These are phyloP conservation scores for Apis florea DNA, from an alignment of 1,140 invertebrate species.

Conservation along the genomic window DNA sequence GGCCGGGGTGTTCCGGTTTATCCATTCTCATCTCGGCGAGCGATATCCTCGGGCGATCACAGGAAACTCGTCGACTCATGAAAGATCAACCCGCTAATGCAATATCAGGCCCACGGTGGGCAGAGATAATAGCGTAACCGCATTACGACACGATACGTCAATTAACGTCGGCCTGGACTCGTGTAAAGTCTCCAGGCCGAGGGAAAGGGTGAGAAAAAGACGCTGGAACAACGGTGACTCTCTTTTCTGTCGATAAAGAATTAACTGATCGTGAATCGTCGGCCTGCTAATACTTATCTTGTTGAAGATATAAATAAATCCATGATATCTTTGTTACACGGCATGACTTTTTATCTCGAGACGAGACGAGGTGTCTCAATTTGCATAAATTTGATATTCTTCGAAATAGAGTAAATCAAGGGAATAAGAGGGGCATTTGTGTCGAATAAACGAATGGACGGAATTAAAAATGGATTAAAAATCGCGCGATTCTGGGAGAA, in stretches of 20 bases:
- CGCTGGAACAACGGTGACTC: constrained; percentile 20
- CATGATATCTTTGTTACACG: too few relatives aligned
- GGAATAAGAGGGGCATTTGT: too few relatives aligned
- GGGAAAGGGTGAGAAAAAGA: not conserved
- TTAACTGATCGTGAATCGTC: constrained; percentile 41
- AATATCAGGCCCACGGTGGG: constrained; percentile 62
- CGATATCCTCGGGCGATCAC: constrained; percentile 49
- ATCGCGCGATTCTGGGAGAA: too few relatives aligned
- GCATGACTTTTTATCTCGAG: too few relatives aligned
- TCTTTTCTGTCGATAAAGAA: constrained; percentile 28
- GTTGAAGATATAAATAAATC: too few relatives aligned
- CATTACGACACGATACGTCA: constrained; percentile 72
- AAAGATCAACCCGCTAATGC: constrained; percentile 69
- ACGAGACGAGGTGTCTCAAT: too few relatives aligned
- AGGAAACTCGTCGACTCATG: constrained; percentile 65
- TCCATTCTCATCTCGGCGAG: constrained; percentile 41
- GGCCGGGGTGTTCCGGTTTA: constrained; percentile 63
- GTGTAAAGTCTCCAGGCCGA: constrained; percentile 51
- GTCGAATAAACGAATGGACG: too few relatives aligned
- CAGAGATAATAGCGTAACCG: constrained; percentile 70
- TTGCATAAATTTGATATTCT: too few relatives aligned
- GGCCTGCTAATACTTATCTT: too few relatives aligned
- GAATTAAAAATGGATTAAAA: not conserved
- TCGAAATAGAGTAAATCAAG: too few relatives aligned
- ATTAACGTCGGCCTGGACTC: constrained; percentile 68